A percentile compares a stretch with the other conserved stretches of the same genome.
Conservation (phyloP, 2,113 vertebrate species). For the Pelobates fuscus region DNA sequence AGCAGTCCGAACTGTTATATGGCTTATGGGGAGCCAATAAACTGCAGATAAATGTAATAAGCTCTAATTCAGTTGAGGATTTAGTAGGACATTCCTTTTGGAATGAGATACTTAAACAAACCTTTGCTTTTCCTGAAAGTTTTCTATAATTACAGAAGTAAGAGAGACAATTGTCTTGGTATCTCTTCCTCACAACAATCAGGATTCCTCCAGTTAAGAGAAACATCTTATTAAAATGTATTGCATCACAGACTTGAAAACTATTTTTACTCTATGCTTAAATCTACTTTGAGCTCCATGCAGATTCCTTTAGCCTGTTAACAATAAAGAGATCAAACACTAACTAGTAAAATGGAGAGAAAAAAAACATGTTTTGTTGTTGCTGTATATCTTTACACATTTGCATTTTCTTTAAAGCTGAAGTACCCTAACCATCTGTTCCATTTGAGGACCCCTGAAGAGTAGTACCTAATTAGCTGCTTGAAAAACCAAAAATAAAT, state of each 20-base stretch:
- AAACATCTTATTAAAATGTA: slow-evolving; percentile 31
- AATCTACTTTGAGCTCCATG: slow-evolving; percentile 23
- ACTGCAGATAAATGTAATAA: too few relatives aligned
- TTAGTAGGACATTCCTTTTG: too few relatives aligned
- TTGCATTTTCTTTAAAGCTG: slow-evolving; percentile 33
- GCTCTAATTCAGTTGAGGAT: too few relatives aligned
- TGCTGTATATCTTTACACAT: slow-evolving; percentile 6
- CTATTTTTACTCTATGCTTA: slow-evolving; percentile 12
- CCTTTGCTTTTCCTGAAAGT: too few relatives aligned
- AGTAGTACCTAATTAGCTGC: slow-evolving; percentile 22
- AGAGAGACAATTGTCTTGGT: too few relatives aligned
- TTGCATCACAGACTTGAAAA: neutral
- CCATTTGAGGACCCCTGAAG: slow-evolving; percentile 15
- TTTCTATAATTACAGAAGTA: too few relatives aligned
- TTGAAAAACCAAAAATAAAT: accelerated
- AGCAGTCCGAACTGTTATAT: too few relatives aligned
- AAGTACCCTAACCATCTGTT: slow-evolving; percentile 46
- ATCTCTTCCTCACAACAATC: too few relatives aligned
- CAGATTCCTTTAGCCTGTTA: slow-evolving; percentile 36
- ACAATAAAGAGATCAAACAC: slow-evolving; percentile 39
- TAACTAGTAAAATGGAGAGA: slow-evolving; percentile 1
- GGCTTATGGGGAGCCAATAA: too few relatives aligned
- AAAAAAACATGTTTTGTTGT: slow-evolving; percentile 9
- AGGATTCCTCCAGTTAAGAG: neutral
- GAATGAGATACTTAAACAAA: too few relatives aligned